Base-by-base conservation (phyloP, 2,113 vertebrate species). In the Xiphophorus couchianus region DNA sequence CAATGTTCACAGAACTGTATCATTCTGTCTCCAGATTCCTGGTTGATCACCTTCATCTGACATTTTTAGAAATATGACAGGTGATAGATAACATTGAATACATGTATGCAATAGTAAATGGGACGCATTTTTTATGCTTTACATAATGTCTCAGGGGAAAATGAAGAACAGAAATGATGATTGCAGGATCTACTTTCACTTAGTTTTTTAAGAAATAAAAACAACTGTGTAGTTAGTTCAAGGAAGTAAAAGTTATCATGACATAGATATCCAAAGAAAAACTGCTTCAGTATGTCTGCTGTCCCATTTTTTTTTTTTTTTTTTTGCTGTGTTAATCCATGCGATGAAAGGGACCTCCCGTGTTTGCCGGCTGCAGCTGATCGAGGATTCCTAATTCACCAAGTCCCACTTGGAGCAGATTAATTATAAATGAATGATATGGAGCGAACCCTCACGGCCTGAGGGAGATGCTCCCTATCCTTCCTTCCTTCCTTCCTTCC, bases 391-490 rank as follows among this genome's bases (percentile, higher is more conserved):
- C 81, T 93, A 89, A 90, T 91, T 86, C 88, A 80, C 73, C 69
- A 51, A 76, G 25, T 93, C 92, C 91, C 92, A 84, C 87, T 77
- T 87, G 92, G 91, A 74, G 84, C 83, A 86, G 88, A 92, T 93
- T 92, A 94, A 94, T 94, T 94, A 93, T 94, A 92, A 90, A 93
- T 93, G 90, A 92, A 88, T 81, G 88, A 92, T 93, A 88, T 77
- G 77, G 82, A 86, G 88, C 90, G 93, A 93, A 91, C 83, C 89
- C 87, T 82, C 58, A 15, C 81, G 69, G 89, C 86, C 91, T 85
- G 54, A 77, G 85, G 90, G 88, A 90, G 77, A 84, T 39, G 65
- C 81, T 90, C 86, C 14, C 44, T 19, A 17, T 51, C 44, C 48
- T 54, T 54, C 48, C 19, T 54, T 51, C 48, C 7, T 51, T 51